Conservation (phyloP, 2,888 invertebrate species). For the Andrena dorsata region DNA sequence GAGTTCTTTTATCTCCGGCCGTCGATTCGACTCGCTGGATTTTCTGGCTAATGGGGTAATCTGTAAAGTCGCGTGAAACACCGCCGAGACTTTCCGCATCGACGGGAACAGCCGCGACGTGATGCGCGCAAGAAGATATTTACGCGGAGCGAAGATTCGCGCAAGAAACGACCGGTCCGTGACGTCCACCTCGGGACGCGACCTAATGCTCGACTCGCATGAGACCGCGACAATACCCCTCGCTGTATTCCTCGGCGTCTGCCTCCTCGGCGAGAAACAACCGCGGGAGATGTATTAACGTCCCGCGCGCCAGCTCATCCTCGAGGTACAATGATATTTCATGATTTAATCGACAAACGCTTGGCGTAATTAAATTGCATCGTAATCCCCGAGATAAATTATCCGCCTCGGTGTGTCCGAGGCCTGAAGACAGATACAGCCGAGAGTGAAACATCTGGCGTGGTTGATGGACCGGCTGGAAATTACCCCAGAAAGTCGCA, state of each 20-base stretch:
- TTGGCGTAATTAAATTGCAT: neutral
- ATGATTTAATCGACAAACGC: neutral
- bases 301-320: neutral
- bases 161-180: conserved; percentile 68
- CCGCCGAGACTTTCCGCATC: conserved; percentile 49
- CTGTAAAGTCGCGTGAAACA: conserved; percentile 50
- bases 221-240: conserved; percentile 48
- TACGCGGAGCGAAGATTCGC: conserved; percentile 30
- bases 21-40: conserved; percentile 42
- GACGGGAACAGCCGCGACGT: conserved; percentile 43
- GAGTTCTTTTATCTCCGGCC: conserved; percentile 27
- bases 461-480: too few relatives aligned
- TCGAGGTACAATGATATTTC: neutral
- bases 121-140: conserved; percentile 73
- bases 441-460: too few relatives aligned
- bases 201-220: conserved; percentile 74
- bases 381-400: neutral
- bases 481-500: too few relatives aligned
- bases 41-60: conserved; percentile 55
- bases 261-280: neutral
- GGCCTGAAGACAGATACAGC: neutral
- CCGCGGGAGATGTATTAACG: neutral
- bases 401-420: neutral
- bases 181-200: conserved; percentile 60
- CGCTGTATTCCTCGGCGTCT: neutral